Conservation (phyloP, 2,113 vertebrate genomes). For the Hippolais icterina region DNA sequence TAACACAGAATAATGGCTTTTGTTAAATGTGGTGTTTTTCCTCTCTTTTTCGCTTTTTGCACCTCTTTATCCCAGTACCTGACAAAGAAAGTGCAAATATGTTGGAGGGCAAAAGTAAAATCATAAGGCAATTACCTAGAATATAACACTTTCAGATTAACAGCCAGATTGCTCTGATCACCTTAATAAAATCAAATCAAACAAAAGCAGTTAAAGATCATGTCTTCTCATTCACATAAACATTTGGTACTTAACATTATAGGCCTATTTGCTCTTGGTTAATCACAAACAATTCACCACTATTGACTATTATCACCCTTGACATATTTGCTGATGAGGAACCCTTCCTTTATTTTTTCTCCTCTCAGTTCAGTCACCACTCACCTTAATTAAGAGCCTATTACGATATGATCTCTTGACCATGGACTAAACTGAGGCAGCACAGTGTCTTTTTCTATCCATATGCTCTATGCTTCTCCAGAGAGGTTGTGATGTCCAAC, state of each 20-base stretch:
- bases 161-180: neutral
- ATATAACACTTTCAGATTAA: neutral
- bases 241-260: rapidly evolving
- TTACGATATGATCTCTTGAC: neutral
- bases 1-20: conserved; percentile 87
- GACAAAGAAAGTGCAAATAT: neutral
- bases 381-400: neutral
- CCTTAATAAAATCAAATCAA: neutral
- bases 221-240: neutral
- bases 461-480: neutral
- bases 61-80: conserved; percentile 90
- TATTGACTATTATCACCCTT: neutral
- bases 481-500: neutral
- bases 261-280: neutral
- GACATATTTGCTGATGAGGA: neutral
- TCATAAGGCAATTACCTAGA: neutral
- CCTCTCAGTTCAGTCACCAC: neutral
- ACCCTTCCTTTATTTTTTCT: neutral
- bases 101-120: neutral
- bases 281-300: neutral
- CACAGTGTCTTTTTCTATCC: neutral
- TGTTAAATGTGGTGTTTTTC: conserved; percentile 79
- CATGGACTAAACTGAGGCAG: neutral
- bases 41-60: conserved; percentile 79
- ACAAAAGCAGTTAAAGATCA: neutral